Evolutionary conservation across 1,140 invertebrate genomes (phyloP), one percentile per base, ranked within the genome.

Genomic region (Teleopsis dalmanni): DNA sequence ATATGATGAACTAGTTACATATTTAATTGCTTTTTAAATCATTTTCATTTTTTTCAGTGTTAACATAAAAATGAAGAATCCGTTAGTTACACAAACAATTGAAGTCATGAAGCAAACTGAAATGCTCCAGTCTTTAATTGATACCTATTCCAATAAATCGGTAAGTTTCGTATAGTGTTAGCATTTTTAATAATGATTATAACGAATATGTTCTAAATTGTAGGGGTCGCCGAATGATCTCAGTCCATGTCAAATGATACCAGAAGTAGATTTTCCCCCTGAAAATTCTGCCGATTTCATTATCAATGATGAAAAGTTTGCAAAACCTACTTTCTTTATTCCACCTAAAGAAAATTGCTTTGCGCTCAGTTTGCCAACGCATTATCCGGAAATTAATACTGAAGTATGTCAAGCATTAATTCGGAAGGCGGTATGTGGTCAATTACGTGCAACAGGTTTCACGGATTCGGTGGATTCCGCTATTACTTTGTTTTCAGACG

Each of bases 51-150:
- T 10, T 29, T 51, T 23, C 7, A 47, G 49, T 42, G 38, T 42
- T 2, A 37, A 22, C 21, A 35, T 70, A 11, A 62, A 65, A 52
- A 45, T 70, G 0, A 59, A 56, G 21, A 66, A 67, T 43, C 61
- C 65, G 0, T 35, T 70, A 36, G 56, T 70, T 6, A 69, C 63
- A 9, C 66, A 70, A 51, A 70, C 65, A 19, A 69, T 70, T 10
- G 66, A 70, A 50, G 66, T 70, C 43, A 70, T 70, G 66, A 70
- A 70, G 29, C 66, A 70, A 52, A 70, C 66, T 3, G 66, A 70
- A 52, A 53, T 70, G 52, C 42, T 70, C 14, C 66, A 70, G 41
- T 67, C 65, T 2, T 54, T 70, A 11, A 69, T 70, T 25, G 66
- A 70, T 35, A 70, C 66, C 1, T 70, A 70, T 34, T 66, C 66